A percentile compares a stretch with the other conserved stretches of the same genome.
Evolutionary conservation across 2,888 invertebrate species (phyloP).

Genomic region (Girardia tigrina): DNA sequence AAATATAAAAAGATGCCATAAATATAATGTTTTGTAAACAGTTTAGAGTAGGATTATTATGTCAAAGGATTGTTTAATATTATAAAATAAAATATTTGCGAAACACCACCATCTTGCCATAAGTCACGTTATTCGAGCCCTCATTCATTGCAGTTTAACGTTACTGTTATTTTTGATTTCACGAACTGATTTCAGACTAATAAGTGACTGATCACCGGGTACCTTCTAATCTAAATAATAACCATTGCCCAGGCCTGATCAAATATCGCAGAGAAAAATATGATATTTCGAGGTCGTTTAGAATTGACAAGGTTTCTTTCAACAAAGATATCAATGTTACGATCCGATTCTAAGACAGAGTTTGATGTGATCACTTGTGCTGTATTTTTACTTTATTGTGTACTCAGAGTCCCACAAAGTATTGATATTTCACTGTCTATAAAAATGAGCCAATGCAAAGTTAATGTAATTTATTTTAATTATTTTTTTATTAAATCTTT

Average conservation of each 20-base stretch:
- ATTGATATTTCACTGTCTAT: too few species aligned
- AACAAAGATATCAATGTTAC: slow-evolving; percentile 1
- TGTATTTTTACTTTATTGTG: background rate
- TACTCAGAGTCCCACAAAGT: background rate
- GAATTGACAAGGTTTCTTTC: background rate
- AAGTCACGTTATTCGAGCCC: slow-evolving; percentile 10
- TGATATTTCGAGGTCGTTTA: background rate
- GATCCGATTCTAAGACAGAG: background rate
- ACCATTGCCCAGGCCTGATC: slow-evolving; percentile 23
- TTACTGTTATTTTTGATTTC: slow-evolving; percentile 19
- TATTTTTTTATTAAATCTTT: too few species aligned
- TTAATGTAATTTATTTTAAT: too few species aligned
- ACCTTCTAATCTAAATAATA: slow-evolving; percentile 15
- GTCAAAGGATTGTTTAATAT: background rate
- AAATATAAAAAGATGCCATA: too few species aligned
- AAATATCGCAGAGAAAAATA: slow-evolving; percentile 15
- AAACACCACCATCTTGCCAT: background rate
- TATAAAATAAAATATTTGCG: background rate
- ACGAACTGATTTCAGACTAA: slow-evolving; percentile 15
- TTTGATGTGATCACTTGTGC: background rate
- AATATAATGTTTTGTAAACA: too few species aligned
- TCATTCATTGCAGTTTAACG: background rate
- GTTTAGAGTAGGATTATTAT: background rate
- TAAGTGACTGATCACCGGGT: background rate
- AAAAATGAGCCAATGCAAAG: too few species aligned